These are phyloP conservation scores for Cheumatopsyche charites DNA, from an alignment of 1,140 invertebrate genomes.

Conservation along the genomic window DNA sequence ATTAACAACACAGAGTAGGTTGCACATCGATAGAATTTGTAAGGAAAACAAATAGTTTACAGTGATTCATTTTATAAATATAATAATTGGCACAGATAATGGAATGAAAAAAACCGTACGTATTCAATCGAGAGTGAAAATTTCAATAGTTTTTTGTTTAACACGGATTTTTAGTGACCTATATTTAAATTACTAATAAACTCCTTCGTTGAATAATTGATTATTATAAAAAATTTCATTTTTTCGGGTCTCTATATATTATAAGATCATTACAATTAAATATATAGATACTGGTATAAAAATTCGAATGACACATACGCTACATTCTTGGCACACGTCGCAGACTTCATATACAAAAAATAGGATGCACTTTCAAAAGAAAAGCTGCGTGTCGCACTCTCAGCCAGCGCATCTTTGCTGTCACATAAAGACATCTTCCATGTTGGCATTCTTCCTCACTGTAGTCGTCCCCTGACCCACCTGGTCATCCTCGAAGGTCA, in stretches of 20 bases:
- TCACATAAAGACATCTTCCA: slow-evolving; percentile 61
- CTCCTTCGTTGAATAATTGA: slow-evolving; percentile 4
- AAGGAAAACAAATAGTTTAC: too few relatives aligned
- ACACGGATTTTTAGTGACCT: slow-evolving; percentile 3
- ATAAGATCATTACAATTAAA: neutral
- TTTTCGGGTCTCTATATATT: slow-evolving; percentile 13
- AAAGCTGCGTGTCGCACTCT: slow-evolving; percentile 32
- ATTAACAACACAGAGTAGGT: neutral
- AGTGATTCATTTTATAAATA: neutral
- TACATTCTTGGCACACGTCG: neutral
- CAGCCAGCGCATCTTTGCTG: slow-evolving; percentile 46
- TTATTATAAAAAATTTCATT: slow-evolving; percentile 7
- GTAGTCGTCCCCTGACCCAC: slow-evolving; percentile 55
- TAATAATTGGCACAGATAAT: neutral
- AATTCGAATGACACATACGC: neutral
- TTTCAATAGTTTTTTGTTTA: neutral
- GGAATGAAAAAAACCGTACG: neutral
- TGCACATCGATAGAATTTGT: too few relatives aligned
- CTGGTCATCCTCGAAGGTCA: slow-evolving; percentile 79
- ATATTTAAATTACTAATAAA: neutral
- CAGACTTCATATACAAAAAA: too few relatives aligned
- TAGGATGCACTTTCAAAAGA: too few relatives aligned
- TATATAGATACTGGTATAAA: neutral
- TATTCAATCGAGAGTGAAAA: too few relatives aligned
- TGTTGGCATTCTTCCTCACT: slow-evolving; percentile 48